Evolutionary conservation across 64 coral and sea anemone genomes (phyloP), one percentile per base, ranked within the genome.

Genomic region (Montipora cactus): DNA sequence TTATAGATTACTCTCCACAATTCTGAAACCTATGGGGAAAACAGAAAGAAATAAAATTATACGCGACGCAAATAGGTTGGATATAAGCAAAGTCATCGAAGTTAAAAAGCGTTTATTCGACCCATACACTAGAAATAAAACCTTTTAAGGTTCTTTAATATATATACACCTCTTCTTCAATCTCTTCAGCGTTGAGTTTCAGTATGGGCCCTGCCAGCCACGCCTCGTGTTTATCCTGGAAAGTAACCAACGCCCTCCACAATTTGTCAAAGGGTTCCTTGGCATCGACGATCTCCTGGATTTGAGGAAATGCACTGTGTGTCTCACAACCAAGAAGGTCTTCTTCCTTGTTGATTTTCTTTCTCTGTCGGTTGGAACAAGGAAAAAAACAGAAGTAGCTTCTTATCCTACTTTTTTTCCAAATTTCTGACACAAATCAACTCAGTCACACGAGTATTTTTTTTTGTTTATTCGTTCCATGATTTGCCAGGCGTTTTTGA

Each of bases 181-280:
- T 98, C 55, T 98, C 94, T 68, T 98, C 97, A 13, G 97, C 95
- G 87, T 98, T 96, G 8, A 96, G 82, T 46, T 89, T 83, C 44
- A 98, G 53, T 58, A 98, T 76, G 0, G 87, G 11, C 16, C 94
- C 97, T 44, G 87, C 87, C 88, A 98, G 75, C 97, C 97, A 98
- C 9, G 77, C 47, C 16, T 98, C 94, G 47, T 98, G 94, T 8
- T 95, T 93, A 25, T 88, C 83, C 16, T 95, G 94, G 68, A 98
- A 98, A 0, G 85, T 93, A 4, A 98, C 97, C 68, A 98, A 78
- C 1, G 97, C 94, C n/a, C 97, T 75, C 97, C 97, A 98, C 8
- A 98, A 68, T 85, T 98, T 98, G 89, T 98, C 94, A 72, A 96
- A 98, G 7, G 97, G 97, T 37, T 98, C 97, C 25, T 98, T 98